Evolutionary conservation across 2,113 vertebrate species (phyloP).

Genomic region (Sarotherodon lohbergeri): DNA sequence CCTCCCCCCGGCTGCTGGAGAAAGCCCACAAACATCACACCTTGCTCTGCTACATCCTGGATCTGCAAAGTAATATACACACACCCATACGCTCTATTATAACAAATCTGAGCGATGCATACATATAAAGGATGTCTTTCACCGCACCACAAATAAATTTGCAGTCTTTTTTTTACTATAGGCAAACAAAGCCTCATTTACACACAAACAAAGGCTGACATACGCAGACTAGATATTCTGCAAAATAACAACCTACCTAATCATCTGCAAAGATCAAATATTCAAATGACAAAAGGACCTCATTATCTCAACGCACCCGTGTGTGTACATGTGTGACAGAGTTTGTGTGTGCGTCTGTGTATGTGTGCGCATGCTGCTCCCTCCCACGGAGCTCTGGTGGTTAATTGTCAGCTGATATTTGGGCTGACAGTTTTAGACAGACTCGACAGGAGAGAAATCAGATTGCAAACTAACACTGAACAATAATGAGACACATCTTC

Average conservation of each 20-base stretch:
- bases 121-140: background rate
- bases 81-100: background rate
- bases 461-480: conserved; percentile 34
- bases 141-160: conserved; percentile 3
- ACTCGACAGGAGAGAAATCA: conserved; percentile 52
- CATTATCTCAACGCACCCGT: conserved; percentile 54
- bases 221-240: conserved; percentile 15
- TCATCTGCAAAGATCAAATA: conserved; percentile 73
- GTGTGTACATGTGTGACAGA: background rate
- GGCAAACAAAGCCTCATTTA: conserved; percentile 55
- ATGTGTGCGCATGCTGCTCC: background rate
- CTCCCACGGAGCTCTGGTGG: conserved; percentile 25
- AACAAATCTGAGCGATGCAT: background rate
- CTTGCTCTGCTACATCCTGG: conserved; percentile 87
- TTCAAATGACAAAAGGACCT: conserved; percentile 72
- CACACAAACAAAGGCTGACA: conserved; percentile 58
- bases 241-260: conserved; percentile 58
- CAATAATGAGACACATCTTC: conserved; percentile 64
- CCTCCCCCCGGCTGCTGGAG: conserved; percentile 78
- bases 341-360: background rate
- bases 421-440: conserved; percentile 50
- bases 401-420: conserved; percentile 70
- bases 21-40: conserved; percentile 87
- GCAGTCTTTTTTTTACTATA: background rate
- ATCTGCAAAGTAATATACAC: conserved; percentile 67